Percentiles rank a stretch among this genome's conserved stretches.
phyloP scores from a whole-genome alignment of 2,888 invertebrate species.

The Macaria notata region DNA sequence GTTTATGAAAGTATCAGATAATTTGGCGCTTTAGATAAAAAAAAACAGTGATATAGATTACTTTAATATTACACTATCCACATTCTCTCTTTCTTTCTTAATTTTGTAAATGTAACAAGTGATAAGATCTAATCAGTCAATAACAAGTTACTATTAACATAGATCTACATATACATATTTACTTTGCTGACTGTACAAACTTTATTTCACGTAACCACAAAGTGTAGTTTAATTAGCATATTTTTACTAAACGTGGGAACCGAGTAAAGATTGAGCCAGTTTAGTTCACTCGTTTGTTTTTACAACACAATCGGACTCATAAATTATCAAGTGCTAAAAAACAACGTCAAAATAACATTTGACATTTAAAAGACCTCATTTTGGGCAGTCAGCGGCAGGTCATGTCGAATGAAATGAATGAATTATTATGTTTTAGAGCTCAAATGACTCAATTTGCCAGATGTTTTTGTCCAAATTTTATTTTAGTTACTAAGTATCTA shows the following conservation, averaged over 20 bases:
- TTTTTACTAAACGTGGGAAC: constrained; percentile 11
- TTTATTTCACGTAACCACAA: neutral
- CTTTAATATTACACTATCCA: too few relatives aligned
- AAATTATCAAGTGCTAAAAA: constrained; percentile 12
- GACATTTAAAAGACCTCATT: constrained; percentile 24
- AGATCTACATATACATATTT: too few relatives aligned
- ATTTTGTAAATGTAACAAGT: too few relatives aligned
- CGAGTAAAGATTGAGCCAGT: neutral
- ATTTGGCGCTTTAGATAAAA: too few relatives aligned
- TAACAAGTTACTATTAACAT: too few relatives aligned
- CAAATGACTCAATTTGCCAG: constrained; percentile 1
- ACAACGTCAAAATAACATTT: constrained; percentile 13
- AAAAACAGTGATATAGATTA: too few relatives aligned
- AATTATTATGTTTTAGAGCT: constrained; percentile 12
- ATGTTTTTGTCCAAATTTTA: too few relatives aligned
- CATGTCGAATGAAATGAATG: neutral
- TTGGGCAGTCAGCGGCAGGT: constrained; percentile 8
- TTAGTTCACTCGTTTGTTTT: constrained; percentile 4
- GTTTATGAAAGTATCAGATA: too few relatives aligned
- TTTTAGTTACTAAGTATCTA: too few relatives aligned
- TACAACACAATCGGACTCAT: constrained; percentile 12
- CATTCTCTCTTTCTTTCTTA: too few relatives aligned
- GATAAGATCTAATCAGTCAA: too few relatives aligned
- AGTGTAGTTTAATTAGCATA: constrained; percentile 5
- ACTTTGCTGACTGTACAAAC: constrained; percentile 2